Evolutionary conservation across 2,113 vertebrate genomes (phyloP), one percentile per base, ranked within the genome.

Genomic region (Heterochromis multidens): DNA sequence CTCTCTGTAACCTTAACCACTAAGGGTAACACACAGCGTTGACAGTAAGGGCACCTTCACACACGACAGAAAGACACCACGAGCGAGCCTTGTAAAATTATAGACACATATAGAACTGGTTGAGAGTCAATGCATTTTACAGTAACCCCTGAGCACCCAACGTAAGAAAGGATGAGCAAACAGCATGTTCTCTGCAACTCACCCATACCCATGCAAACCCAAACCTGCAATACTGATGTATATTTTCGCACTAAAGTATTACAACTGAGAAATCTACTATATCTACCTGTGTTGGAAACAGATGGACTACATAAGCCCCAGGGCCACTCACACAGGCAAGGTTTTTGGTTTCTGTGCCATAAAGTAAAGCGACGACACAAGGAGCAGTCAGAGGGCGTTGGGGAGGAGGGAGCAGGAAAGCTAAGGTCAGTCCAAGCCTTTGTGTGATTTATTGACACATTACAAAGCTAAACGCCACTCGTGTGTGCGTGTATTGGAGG

Each of bases 401-500:
- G 1, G 46, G 79, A 58, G 58, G 80, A 76, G 79, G 61, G 62
- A 63, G 58, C 37, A 14, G 76, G 78, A 83, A 74, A 67, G 83
- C 84, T 89, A 82, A 94, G 90, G 90, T 94, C 93, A 91, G 76
- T 82, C 29, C 19, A 21, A 83, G 89, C 83, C 70, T 91, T 87
- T 54, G 61, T 88, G 67, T 91, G 93, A 95, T 93, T 94, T 91
- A 95, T 91, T 78, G 88, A 54, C 85, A 86, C 89, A 91, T 92
- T 93, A 88, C 88, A 86, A 81, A 79, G 78, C 84, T 65, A 77
- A 79, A 77, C 63, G 29, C 49, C 19, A 21, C 62, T 62, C 7
- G 3, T 43, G 58, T 52, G 61, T 76, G n/a, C n/a, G 77, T 56
- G 52, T 70, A 49, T 79, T 27, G 33, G 6, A 6, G 16, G 56